Evolutionary conservation across 2,113 vertebrate genomes (phyloP).

Genomic region (Psilopsiagon aymara): DNA sequence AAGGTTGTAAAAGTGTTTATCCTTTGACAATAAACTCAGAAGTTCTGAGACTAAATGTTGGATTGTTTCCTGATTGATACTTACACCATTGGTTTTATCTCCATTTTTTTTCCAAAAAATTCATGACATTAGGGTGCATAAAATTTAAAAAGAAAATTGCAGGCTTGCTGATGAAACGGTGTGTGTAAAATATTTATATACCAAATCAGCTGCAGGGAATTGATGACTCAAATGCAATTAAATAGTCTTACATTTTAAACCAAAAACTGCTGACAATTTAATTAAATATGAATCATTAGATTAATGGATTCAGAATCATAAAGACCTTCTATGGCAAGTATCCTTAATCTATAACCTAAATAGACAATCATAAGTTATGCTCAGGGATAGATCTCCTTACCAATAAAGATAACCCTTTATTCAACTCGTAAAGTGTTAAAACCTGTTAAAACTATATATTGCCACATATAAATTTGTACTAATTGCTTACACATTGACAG

Average conservation of each 20-base stretch:
- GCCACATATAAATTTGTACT: neutral
- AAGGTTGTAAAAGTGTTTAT: neutral
- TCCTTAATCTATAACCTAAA: conserved; percentile 9
- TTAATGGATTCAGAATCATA: neutral
- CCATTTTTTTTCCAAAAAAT: neutral
- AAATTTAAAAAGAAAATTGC: neutral
- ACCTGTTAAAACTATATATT: neutral
- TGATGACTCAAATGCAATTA: neutral
- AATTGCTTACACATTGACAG: neutral
- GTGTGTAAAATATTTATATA: neutral
- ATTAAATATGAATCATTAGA: conserved; percentile 44
- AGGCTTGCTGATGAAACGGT: neutral
- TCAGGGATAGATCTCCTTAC: neutral
- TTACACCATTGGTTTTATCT: neutral
- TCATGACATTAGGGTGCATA: neutral
- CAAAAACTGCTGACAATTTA: conserved; percentile 14
- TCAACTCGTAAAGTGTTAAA: neutral
- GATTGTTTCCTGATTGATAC: neutral
- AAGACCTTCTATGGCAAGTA: neutral
- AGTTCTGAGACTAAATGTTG: neutral
- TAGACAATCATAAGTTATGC: neutral
- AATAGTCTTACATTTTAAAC: conserved; percentile 16
- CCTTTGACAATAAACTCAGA: neutral
- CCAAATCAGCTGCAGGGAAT: neutral
- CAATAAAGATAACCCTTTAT: neutral